A percentile compares a stretch with the other conserved stretches of the same genome.
phyloP scores from a whole-genome alignment of 1,140 invertebrate species.

The Cotesia vestalis region DNA sequence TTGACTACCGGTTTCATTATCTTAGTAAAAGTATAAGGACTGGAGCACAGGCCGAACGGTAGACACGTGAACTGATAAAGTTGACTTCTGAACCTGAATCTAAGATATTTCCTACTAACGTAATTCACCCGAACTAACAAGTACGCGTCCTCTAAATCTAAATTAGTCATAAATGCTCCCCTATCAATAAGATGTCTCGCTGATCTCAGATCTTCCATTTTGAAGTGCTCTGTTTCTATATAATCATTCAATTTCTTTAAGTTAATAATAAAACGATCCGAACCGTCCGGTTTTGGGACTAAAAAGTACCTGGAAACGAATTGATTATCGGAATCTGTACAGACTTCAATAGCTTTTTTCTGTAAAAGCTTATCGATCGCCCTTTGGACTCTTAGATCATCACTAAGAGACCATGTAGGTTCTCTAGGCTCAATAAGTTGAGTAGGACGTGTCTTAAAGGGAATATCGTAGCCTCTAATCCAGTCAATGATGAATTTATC shows the following conservation, averaged over 20 bases:
- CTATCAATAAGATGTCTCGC: constrained; percentile 16
- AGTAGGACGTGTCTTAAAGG: background rate
- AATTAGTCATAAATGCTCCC: constrained; percentile 21
- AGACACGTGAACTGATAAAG: constrained; percentile 35
- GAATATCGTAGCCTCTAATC: constrained; percentile 21
- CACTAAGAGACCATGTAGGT: background rate
- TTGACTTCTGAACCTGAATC: constrained; percentile 30
- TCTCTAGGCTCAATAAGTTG: constrained; percentile 24
- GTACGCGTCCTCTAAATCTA: constrained; percentile 38
- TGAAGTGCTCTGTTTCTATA: constrained; percentile 28
- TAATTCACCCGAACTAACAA: constrained; percentile 27
- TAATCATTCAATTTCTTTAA: constrained; percentile 32
- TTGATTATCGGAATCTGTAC: constrained; percentile 16
- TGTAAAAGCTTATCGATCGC: constrained; percentile 19
- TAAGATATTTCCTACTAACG: constrained; percentile 21
- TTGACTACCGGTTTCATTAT: constrained; percentile 31
- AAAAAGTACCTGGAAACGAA: constrained; percentile 35
- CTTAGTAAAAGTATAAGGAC: constrained; percentile 37
- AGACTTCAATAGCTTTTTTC: constrained; percentile 23
- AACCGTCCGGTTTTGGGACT: constrained; percentile 30
- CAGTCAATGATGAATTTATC: constrained; percentile 11
- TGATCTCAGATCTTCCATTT: constrained; percentile 32
- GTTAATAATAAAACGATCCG: constrained; percentile 34
- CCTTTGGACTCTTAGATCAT: background rate
- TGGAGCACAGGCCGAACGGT: constrained; percentile 31